Evolutionary conservation across 2,113 vertebrate genomes (phyloP).

Genomic region (Dendropsophus ebraccatus): DNA sequence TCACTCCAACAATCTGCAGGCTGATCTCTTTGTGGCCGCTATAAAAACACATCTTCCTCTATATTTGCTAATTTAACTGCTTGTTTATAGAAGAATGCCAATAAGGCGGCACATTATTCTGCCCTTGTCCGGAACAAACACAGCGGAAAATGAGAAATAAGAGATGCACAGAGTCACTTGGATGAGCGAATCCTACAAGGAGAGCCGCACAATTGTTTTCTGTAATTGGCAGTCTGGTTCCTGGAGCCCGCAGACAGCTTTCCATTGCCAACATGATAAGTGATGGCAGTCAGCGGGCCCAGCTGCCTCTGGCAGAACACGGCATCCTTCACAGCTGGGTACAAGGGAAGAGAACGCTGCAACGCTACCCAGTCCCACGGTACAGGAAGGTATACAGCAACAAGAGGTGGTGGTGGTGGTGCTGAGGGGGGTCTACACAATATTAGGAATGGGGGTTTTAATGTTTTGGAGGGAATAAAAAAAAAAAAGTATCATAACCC

Average conservation of each 20-base stretch:
- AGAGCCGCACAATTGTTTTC: neutral
- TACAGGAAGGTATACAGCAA: neutral
- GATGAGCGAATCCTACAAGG: neutral
- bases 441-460: too few relatives aligned
- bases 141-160: neutral
- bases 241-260: conserved; percentile 8
- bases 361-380: neutral
- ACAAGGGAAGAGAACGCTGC: neutral
- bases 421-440: too few relatives aligned
- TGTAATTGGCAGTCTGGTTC: conserved; percentile 38
- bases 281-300: conserved; percentile 28
- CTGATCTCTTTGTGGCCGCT: too few relatives aligned
- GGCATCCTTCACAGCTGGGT: neutral
- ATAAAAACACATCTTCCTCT: too few relatives aligned
- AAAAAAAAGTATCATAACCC: too few relatives aligned
- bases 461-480: too few relatives aligned
- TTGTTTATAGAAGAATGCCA: neutral
- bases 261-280: conserved; percentile 41
- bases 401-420: too few relatives aligned
- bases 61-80: neutral
- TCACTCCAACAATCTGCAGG: too few relatives aligned
- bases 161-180: neutral
- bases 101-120: neutral
- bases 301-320: conserved; percentile 26
- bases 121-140: neutral